Base-by-base conservation (phyloP, 2,113 vertebrate species). In the Platysternon megacephalum region DNA sequence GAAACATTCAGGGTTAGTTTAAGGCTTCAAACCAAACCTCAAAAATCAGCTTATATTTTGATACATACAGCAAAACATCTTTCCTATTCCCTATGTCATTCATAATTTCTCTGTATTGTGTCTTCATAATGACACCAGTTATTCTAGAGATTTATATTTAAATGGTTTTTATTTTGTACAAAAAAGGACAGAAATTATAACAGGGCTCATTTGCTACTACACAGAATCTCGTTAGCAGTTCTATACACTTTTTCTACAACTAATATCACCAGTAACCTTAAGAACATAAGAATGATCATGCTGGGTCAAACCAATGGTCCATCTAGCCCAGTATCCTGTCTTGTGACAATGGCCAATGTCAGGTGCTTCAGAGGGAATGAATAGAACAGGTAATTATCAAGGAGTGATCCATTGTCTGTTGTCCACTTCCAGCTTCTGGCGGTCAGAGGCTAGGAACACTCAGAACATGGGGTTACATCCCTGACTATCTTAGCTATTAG, bases 21-120 rank as follows among this genome's bases (percentile, higher is more conserved):
- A 53, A 39, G 46, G 56, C 65, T 94, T 88, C 22, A 85, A 56
- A 53, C 2, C 2, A 32, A 19, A 82, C 79, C 5, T 46, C 21
- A 82, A 2, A 7, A 78, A 46, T n/a, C n/a, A 76, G 39, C 26
- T 44, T 89, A 84, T 87, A 6, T 9, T 86, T 88, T 93, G 17
- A 56, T 1, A 0, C 17, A 56, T 0, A 0, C 2, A 68, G 17
- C 2, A 35, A 19, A 11, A 7, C 35, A 78, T 28, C 56, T 88
- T 92, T 56, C 80, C 39, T 55, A 55, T 42, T 82, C 53, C 52
- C 53, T 42, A 82, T 44, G 16, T 58, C 39, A 44, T 28, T 10
- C 28, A 26, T 56, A 53, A 83, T 46, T 29, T 83, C n/a, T 72
- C 53, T 82, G 26, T 58, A 83, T 46, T 17, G 10, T 51, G 5